These are phyloP conservation scores for Sarcophaga peregrina DNA, from an alignment of 1,140 invertebrate genomes.

Conservation along the genomic window DNA sequence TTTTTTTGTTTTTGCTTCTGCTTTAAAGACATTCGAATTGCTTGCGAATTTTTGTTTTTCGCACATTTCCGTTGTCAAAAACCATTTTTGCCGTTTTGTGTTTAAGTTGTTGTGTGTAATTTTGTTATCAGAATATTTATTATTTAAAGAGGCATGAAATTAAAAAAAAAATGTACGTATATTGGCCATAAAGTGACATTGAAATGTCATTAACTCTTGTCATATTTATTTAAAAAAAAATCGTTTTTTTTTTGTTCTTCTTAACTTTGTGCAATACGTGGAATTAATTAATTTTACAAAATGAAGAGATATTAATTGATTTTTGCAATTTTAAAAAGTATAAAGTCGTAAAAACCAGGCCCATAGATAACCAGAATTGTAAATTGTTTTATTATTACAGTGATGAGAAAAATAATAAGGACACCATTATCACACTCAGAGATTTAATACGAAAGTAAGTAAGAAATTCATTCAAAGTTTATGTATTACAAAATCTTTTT, in stretches of 20 bases:
- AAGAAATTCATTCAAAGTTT: too few species aligned
- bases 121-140: constrained; percentile 5
- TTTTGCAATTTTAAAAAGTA: too few species aligned
- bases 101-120: neutral
- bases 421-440: too few species aligned
- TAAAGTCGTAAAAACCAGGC: too few species aligned
- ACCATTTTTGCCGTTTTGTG: neutral
- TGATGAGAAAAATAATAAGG: too few species aligned
- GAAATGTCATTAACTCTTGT: constrained; percentile 1
- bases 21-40: neutral
- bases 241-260: too few species aligned
- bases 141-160: too few species aligned
- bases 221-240: neutral
- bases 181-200: constrained; percentile 19
- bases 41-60: neutral
- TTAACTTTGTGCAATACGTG: neutral
- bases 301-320: too few species aligned
- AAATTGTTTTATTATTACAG: too few species aligned
- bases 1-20: neutral
- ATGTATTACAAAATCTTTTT: too few species aligned
- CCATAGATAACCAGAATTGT: too few species aligned
- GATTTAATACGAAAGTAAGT: too few species aligned
- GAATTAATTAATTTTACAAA: constrained; percentile 21
- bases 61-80: constrained; percentile 24
- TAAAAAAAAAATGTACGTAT: neutral